Base-by-base conservation (phyloP, 2,113 vertebrate genomes). In the Engystomops pustulosus region DNA sequence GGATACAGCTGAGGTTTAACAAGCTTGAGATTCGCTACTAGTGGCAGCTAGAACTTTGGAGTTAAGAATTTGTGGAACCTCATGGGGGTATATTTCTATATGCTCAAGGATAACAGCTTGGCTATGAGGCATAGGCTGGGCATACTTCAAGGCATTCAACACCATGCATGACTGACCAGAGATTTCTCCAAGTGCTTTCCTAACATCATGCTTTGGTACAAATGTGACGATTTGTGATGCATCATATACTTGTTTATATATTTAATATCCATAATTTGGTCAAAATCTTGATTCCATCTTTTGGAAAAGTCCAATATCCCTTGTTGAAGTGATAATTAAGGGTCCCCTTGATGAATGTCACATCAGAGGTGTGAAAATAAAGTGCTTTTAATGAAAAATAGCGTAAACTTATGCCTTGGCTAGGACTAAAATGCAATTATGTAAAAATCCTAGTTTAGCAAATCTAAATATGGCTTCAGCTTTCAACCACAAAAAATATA, bases 371-470 rank as follows among this genome's bases (percentile, higher is more conserved):
- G 53, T 82, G 6, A 82, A 78, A 82, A 74, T 82, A 74, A 82
- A 82, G 80, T 82, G 80, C 80, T 62, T 82, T 44, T 27, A 60
- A 82, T 82, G 80, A 62, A 82, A 78, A 78, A 36, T 78, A 78
- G 75, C 75, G 58, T 41, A 36, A 78, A 58, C n/a, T 27, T 80
- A 36, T 58, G 55, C 80, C 69, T 82, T 82, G 80, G 80, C 80
- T 74, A 53, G 25, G 80, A 82, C 80, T 82, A 74, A 82, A 58
- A 82, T 71, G 80, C 80, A 82, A 58, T 41, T 58, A 82, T 74
- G 69, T 82, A 74, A 82, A 82, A 82, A 82, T 82, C 36, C 38
- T 82, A 82, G 51, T 32, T 38, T 81, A 81, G 51, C 47, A 53
- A 41, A 71, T 84, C 62, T 79, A 55, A 69, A 85, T 77, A 69